Conservation (phyloP, 2,888 invertebrate genomes). For the Mycalesis mineus region DNA sequence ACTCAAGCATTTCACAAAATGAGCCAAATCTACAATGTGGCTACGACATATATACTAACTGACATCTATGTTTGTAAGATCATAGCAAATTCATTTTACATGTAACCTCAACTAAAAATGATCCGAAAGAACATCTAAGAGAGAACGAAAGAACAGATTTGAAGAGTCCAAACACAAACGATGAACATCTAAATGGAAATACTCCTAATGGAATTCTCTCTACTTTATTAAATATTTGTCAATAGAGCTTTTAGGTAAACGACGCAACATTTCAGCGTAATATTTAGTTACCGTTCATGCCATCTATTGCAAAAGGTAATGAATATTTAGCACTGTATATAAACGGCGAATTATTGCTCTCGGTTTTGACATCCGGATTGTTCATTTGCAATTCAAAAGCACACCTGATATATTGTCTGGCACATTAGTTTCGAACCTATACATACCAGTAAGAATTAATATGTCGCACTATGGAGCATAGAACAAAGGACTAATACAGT, state of each 20-base stretch:
- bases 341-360: slow-evolving; percentile 34
- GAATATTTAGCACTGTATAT: slow-evolving; percentile 34
- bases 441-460: slow-evolving; percentile 6
- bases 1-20: too few species aligned
- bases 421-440: slow-evolving; percentile 22
- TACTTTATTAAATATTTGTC: slow-evolving; percentile 17
- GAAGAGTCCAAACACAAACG: too few species aligned
- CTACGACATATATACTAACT: too few species aligned
- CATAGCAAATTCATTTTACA: too few species aligned
- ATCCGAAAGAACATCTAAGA: too few species aligned
- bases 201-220: background rate
- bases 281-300: slow-evolving; percentile 23
- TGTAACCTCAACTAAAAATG: too few species aligned
- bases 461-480: background rate
- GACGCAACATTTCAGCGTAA: slow-evolving; percentile 15
- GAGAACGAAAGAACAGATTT: too few species aligned
- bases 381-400: slow-evolving; percentile 35
- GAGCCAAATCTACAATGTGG: too few species aligned
- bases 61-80: too few species aligned
- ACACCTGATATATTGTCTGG: slow-evolving; percentile 29
- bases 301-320: slow-evolving; percentile 29
- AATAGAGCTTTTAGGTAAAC: slow-evolving; percentile 18
- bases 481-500: slow-evolving; percentile 9
- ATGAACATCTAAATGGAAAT: too few species aligned
- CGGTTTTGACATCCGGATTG: slow-evolving; percentile 34